Evolutionary conservation across 1,140 invertebrate genomes (phyloP).

Genomic region (Andrena cerasifolii): DNA sequence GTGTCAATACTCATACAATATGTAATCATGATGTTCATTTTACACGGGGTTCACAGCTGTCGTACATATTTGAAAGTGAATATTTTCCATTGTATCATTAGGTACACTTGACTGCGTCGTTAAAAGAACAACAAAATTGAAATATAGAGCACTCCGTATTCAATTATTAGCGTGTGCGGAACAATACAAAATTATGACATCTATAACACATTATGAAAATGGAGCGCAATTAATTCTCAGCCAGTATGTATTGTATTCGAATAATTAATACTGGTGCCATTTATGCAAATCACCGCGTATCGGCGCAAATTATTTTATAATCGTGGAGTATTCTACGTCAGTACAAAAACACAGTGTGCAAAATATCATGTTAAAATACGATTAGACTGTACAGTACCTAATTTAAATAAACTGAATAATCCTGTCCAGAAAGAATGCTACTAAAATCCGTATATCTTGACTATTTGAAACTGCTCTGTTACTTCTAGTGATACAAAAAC

Average conservation of each 20-base stretch:
- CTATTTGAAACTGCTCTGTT: too few species aligned
- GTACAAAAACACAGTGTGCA: not conserved
- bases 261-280: conserved; percentile 16
- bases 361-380: not conserved
- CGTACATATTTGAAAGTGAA: not conserved
- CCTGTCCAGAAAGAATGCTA: too few species aligned
- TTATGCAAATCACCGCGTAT: not conserved
- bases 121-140: conserved; percentile 1
- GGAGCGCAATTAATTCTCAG: conserved; percentile 22
- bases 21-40: conserved; percentile 14
- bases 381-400: too few species aligned
- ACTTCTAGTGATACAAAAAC: too few species aligned
- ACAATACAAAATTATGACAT: conserved; percentile 5
- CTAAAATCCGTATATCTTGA: too few species aligned
- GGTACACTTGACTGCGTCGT: not conserved
- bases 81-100: not conserved
- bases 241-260: conserved; percentile 1
- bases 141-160: not conserved
- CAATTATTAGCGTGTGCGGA: not conserved
- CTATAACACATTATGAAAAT: not conserved
- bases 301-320: not conserved
- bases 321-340: not conserved
- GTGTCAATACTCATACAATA: not conserved
- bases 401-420: too few species aligned
- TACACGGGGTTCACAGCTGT: not conserved